A percentile compares a stretch with the other conserved stretches of the same genome.
These are phyloP conservation scores for Phrynocephalus versicolor DNA, from an alignment of 2,113 vertebrate species.

Conservation along the genomic window DNA sequence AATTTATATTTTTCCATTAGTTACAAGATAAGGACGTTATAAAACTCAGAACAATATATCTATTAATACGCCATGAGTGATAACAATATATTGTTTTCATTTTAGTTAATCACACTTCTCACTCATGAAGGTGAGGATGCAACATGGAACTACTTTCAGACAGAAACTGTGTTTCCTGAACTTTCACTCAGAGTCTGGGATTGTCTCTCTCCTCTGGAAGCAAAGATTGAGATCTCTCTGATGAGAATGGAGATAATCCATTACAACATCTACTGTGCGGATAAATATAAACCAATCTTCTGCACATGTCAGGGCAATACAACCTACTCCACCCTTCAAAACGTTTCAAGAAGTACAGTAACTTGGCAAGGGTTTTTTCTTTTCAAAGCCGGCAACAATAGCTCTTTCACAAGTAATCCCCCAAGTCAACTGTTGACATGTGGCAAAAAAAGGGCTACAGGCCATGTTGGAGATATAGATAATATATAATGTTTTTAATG, in stretches of 20 bases:
- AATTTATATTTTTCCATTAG: slow-evolving; percentile 2
- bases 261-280: slow-evolving; percentile 34
- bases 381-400: slow-evolving; percentile 30
- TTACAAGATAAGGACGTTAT: not conserved
- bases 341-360: slow-evolving; percentile 35
- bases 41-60: not conserved
- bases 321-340: slow-evolving; percentile 20
- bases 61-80: not conserved
- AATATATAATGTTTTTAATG: slow-evolving; percentile 39
- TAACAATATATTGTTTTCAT: slow-evolving; percentile 38
- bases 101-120: slow-evolving; percentile 59
- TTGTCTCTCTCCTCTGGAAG: slow-evolving; percentile 46
- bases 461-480: slow-evolving; percentile 39
- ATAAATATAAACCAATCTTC: slow-evolving; percentile 21
- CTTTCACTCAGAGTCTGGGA: slow-evolving; percentile 43
- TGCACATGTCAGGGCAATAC: slow-evolving; percentile 20
- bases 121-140: slow-evolving; percentile 49
- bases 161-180: slow-evolving; percentile 14
- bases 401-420: not conserved
- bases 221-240: slow-evolving; percentile 34
- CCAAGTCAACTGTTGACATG: slow-evolving; percentile 29
- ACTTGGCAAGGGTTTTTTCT: slow-evolving; percentile 29
- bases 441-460: slow-evolving; percentile 52
- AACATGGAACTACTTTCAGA: slow-evolving; percentile 39
- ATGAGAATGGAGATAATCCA: slow-evolving; percentile 43